These are phyloP conservation scores for Nematopogon swammerdamellus DNA, from an alignment of 2,888 invertebrate species.

Conservation along the genomic window DNA sequence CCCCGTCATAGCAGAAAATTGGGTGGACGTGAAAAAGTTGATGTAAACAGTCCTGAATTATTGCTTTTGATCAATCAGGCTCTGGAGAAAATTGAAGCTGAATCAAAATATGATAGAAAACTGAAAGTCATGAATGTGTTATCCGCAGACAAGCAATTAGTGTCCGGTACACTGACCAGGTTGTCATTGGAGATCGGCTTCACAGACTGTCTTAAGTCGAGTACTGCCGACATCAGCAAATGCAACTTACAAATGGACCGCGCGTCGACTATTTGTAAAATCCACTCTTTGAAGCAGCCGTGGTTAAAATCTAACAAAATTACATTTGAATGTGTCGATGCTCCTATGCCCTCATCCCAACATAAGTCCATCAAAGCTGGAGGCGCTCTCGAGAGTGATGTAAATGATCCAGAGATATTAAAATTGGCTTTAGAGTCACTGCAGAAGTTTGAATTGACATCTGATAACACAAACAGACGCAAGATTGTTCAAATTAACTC, in stretches of 20 bases:
- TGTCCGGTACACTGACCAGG: constrained; percentile 27
- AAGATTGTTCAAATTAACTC: constrained; percentile 35
- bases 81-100: constrained; percentile 28
- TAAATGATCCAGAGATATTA: constrained; percentile 21
- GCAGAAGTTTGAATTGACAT: constrained; percentile 30
- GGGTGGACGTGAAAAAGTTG: constrained; percentile 17
- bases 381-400: constrained; percentile 9
- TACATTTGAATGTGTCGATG: constrained; percentile 25
- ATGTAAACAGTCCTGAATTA: constrained; percentile 26
- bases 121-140: constrained; percentile 25
- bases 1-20: constrained; percentile 18
- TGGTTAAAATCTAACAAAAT: constrained; percentile 26
- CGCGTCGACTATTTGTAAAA: constrained; percentile 29
- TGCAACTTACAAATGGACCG: constrained; percentile 22
- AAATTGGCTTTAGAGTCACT: constrained; percentile 34
- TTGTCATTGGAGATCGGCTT: constrained; percentile 23
- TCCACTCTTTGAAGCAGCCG: constrained; percentile 24
- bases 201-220: constrained; percentile 27
- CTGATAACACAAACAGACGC: constrained; percentile 27
- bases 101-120: constrained; percentile 20
- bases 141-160: constrained; percentile 24
- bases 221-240: constrained; percentile 19
- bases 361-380: constrained; percentile 13
- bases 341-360: constrained; percentile 20
- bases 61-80: constrained; percentile 20